Percentiles rank a stretch among this genome's conserved stretches.
These are phyloP conservation scores for Camponotus floridanus DNA, from an alignment of 1,140 invertebrate species.

Conservation along the genomic window DNA sequence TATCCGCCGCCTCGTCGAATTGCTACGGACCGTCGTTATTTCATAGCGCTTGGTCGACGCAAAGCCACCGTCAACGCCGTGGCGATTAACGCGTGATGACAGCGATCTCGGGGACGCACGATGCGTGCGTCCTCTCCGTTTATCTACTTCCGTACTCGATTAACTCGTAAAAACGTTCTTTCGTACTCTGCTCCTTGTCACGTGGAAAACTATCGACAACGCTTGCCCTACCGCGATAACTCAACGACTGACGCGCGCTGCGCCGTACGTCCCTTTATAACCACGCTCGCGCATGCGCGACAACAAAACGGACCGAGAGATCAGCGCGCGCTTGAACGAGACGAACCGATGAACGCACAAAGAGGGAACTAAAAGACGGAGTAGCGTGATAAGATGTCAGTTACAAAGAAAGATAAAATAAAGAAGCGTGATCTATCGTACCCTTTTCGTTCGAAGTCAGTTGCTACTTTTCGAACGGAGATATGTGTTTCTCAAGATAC, in stretches of 20 bases:
- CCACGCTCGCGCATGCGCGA: neutral
- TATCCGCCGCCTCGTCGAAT: slow-evolving; percentile 71
- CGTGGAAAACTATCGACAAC: too few relatives aligned
- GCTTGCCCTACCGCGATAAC: neutral
- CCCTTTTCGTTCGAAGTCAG: slow-evolving; percentile 3
- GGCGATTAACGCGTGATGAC: neutral
- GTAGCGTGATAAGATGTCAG: neutral
- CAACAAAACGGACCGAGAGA: neutral
- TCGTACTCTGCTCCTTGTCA: neutral
- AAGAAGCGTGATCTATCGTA: neutral
- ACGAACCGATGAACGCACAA: neutral
- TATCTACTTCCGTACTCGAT: slow-evolving; percentile 7
- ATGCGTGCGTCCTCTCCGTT: neutral
- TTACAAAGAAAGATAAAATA: neutral
- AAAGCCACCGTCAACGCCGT: slow-evolving; percentile 7
- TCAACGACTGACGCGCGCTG: slow-evolving; percentile 53
- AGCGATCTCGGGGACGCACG: slow-evolving; percentile 24
- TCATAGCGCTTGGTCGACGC: slow-evolving; percentile 75
- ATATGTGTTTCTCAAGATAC: neutral
- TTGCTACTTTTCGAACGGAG: slow-evolving; percentile 22
- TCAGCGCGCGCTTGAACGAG: too few relatives aligned
- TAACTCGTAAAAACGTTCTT: neutral
- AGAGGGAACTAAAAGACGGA: neutral
- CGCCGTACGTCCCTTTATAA: slow-evolving; percentile 59
- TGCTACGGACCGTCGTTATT: slow-evolving; percentile 77